A percentile compares a stretch with the other conserved stretches of the same genome.
Evolutionary conservation across 1,140 invertebrate genomes (phyloP).

Genomic region (Drosophila pandora): DNA sequence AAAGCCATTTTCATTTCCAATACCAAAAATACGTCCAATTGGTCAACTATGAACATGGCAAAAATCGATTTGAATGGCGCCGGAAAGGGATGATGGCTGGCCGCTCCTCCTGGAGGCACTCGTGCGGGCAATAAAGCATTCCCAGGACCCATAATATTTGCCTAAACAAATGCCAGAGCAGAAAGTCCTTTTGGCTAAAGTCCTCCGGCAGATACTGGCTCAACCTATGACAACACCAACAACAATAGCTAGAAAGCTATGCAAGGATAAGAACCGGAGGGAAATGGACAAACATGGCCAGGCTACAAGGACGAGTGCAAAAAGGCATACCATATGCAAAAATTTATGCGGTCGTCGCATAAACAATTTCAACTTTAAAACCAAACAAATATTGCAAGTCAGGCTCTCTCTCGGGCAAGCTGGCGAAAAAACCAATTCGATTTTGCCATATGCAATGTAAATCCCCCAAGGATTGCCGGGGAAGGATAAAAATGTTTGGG

Average conservation of each 20-base stretch:
- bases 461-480: conserved; percentile 33
- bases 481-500: not conserved
- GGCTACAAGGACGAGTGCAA: conserved; percentile 2
- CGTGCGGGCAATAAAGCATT: conserved; percentile 37
- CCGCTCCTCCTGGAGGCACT: conserved; percentile 8
- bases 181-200: conserved; percentile 2
- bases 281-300: conserved; percentile 2
- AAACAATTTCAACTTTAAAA: conserved; percentile 57
- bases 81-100: conserved; percentile 1
- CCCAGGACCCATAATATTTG: conserved; percentile 54
- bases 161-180: conserved; percentile 40
- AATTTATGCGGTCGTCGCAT: conserved; percentile 48
- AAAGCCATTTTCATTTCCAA: conserved; percentile 15
- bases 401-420: conserved; percentile 22
- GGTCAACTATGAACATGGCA: conserved; percentile 17
- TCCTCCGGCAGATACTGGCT: conserved; percentile 11
- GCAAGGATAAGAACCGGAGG: conserved; percentile 2
- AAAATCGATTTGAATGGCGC: conserved; percentile 30
- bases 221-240: conserved; percentile 27
- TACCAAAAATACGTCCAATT: conserved; percentile 13
- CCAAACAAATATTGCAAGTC: conserved; percentile 43
- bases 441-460: conserved; percentile 50
- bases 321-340: conserved; percentile 51
- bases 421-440: conserved; percentile 63
- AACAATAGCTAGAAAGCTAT: not conserved